A percentile compares a stretch with the other conserved stretches of the same genome.
phyloP scores from a whole-genome alignment of 2,797 vertebrate genomes.

The Poeciliopsis gracilis region DNA sequence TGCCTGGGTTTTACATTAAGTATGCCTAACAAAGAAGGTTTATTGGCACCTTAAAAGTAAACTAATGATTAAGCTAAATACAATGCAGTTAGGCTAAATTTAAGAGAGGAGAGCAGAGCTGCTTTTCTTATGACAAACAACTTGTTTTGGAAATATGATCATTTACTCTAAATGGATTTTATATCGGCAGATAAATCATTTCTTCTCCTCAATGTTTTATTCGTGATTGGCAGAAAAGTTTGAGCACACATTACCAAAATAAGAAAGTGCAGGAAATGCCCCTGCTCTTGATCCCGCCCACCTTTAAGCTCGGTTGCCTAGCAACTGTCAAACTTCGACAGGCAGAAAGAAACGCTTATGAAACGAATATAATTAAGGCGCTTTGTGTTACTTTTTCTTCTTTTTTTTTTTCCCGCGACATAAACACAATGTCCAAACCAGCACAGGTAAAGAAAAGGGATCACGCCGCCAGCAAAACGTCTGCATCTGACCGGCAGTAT shows the following conservation, averaged over 20 bases:
- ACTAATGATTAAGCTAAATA: neutral
- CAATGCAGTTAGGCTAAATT: too few species aligned
- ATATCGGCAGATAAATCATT: too few species aligned
- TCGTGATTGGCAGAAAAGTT: neutral
- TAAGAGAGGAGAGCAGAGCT: neutral
- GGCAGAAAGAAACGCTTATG: conserved; percentile 5
- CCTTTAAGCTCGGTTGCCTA: conserved; percentile 45
- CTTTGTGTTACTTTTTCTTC: neutral
- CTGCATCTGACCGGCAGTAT: conserved; percentile 65
- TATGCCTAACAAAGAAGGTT: neutral
- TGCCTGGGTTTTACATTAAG: neutral
- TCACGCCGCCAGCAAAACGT: conserved; percentile 61
- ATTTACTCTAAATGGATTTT: neutral
- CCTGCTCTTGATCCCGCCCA: conserved; percentile 19
- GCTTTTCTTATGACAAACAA: neutral
- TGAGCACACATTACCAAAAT: neutral
- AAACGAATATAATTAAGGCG: neutral
- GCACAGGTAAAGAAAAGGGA: conserved; percentile 72
- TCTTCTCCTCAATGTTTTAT: neutral
- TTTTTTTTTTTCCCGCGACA: neutral
- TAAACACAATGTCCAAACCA: conserved; percentile 70
- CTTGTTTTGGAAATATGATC: too few species aligned
- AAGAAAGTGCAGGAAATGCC: neutral
- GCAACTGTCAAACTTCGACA: conserved; percentile 70
- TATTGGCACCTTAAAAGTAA: neutral